Percentiles rank a stretch among this genome's conserved stretches.
Evolutionary conservation across 2,113 vertebrate species (phyloP).

Genomic region (Zosterops pallidus): DNA sequence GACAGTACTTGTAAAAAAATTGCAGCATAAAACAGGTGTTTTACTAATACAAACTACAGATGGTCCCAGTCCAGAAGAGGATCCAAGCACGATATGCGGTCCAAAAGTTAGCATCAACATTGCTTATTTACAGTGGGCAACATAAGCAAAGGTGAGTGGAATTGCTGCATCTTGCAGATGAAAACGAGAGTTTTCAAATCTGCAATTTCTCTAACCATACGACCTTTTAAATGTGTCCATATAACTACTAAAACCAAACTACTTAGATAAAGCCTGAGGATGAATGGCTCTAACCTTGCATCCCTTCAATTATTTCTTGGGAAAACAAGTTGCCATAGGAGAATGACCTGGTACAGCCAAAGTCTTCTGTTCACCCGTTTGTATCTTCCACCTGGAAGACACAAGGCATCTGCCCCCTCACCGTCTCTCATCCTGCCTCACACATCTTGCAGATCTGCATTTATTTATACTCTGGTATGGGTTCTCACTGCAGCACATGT

Average conservation of each 20-base stretch:
- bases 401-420: not conserved
- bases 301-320: not conserved
- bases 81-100: not conserved
- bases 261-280: not conserved
- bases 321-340: not conserved
- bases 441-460: not conserved
- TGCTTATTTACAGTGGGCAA: not conserved
- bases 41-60: not conserved
- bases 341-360: not conserved
- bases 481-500: rapidly evolving
- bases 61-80: not conserved
- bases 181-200: not conserved
- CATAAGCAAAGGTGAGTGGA: not conserved
- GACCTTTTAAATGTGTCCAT: not conserved
- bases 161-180: not conserved
- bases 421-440: not conserved
- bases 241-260: not conserved
- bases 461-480: rapidly evolving
- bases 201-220: not conserved
- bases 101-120: not conserved
- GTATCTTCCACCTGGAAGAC: not conserved
- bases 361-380: not conserved
- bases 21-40: not conserved
- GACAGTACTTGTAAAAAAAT: not conserved
- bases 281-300: not conserved